Evolutionary conservation across 2,113 vertebrate genomes (phyloP), one percentile per base, ranked within the genome.

Genomic region (Grus americana): DNA sequence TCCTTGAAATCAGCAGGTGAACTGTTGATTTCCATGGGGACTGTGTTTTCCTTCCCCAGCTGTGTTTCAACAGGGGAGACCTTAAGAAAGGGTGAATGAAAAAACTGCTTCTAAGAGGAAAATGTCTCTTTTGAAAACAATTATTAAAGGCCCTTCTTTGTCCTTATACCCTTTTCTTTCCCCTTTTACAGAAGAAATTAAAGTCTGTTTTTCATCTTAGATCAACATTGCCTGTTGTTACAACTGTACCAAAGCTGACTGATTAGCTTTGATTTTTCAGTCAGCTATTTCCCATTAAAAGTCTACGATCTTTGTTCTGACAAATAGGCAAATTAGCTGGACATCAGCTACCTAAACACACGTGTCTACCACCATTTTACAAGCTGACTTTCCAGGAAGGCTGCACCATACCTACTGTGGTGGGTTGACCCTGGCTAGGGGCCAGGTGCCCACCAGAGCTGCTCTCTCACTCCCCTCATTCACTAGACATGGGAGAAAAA

Each of bases 291-390:
- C 11, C 42, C 23, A 63, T 30, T 20, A 90, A 40, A 19, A 36
- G 12, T 26, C 34, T 36, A 58, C 6, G 29, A 34, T 42, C 26
- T 91, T 63, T 91, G 34, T 63, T 92, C 50, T 26, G 54, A 68
- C 50, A 58, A 88, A 79, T 24, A 42, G 29, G 55, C 6, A 81
- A 93, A 90, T 36, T 0, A 76, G n/a, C n/a, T 67, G 83, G 65
- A 62, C 46, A 73, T 54, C 54, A 82, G 44, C 40, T 76, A 23
- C 49, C 52, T 73, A 70, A 68, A 61, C 27, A 61, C 21, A 18
- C 0, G 0, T 5, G 7, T 5, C 54, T 50, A 44, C 6, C 21
- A 34, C 8, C 26, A 44, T 49, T 82, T 61, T 8, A 68, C 23
- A 52, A 73, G 57, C n/a, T 93, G 81, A 26, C 62, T 70, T 75